Percentiles rank a stretch among this genome's conserved stretches.
Evolutionary conservation across 2,888 invertebrate species (phyloP).

Genomic region (Euzophera pinguis): DNA sequence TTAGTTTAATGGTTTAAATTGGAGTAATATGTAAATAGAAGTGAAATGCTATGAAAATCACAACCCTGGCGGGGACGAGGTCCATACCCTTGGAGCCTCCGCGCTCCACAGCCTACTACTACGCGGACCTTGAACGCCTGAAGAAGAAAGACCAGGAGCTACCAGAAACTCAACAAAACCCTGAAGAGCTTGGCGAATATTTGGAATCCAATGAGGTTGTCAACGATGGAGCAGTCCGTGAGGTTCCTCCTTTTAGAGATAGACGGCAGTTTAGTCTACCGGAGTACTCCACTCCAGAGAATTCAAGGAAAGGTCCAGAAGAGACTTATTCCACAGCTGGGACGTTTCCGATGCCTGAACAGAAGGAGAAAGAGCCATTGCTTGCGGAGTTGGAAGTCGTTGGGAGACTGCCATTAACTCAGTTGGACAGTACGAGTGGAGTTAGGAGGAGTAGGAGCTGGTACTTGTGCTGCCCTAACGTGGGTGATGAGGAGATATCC

Average conservation of each 20-base stretch:
- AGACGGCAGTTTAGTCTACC: constrained; percentile 51
- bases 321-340: constrained; percentile 74
- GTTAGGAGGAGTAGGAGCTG: constrained; percentile 80
- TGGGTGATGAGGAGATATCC: constrained; percentile 62
- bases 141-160: constrained; percentile 52
- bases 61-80: constrained; percentile 48
- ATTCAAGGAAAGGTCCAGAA: constrained; percentile 39
- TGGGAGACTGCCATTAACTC: constrained; percentile 57
- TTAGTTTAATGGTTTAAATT: too few relatives aligned
- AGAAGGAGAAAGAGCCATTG: constrained; percentile 66
- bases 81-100: constrained; percentile 76
- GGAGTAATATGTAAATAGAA: background rate
- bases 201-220: constrained; percentile 54
- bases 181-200: constrained; percentile 73
- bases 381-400: constrained; percentile 65
- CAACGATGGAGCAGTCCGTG: constrained; percentile 54
- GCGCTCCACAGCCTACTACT: constrained; percentile 80
- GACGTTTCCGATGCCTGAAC: constrained; percentile 71
- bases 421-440: constrained; percentile 51
- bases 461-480: constrained; percentile 79
- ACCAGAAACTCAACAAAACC: constrained; percentile 35
- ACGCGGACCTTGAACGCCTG: constrained; percentile 79
- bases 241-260: constrained; percentile 59
- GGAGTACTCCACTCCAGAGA: constrained; percentile 55
- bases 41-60: constrained; percentile 27